phyloP scores from a whole-genome alignment of 2,888 invertebrate genomes.

The Drosophila pseudotakahashii region DNA sequence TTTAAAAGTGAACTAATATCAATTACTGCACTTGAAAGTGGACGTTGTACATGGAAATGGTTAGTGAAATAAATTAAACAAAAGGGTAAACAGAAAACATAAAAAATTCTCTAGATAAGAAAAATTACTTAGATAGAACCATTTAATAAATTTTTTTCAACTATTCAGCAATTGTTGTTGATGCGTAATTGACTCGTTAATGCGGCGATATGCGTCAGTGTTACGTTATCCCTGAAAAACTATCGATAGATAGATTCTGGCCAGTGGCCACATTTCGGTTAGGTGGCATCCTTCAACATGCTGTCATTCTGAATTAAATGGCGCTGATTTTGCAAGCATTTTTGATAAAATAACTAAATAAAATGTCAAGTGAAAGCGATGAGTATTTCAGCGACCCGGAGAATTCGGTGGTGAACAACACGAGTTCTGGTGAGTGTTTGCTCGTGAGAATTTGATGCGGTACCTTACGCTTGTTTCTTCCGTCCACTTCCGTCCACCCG shows the following conservation, averaged over 20 bases:
- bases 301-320: constrained; percentile 15
- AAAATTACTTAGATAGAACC: no score
- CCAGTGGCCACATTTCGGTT: neutral
- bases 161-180: no score
- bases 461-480: neutral
- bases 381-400: constrained; percentile 39
- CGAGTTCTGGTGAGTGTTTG: constrained; percentile 46
- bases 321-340: constrained; percentile 30
- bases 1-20: no score
- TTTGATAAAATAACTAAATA: constrained; percentile 1
- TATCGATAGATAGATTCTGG: constrained; percentile 3
- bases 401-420: constrained; percentile 23
- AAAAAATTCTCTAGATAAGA: no score
- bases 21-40: no score
- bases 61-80: no score
- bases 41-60: no score
- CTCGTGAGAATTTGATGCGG: no score
- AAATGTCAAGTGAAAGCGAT: constrained; percentile 51
- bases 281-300: neutral
- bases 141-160: no score
- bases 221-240: neutral
- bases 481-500: neutral
- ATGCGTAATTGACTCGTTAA: no score
- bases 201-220: no score
- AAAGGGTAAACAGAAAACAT: no score